These are phyloP conservation scores for Macquaria ambigua DNA, from an alignment of 2,113 vertebrate genomes.

Conservation along the genomic window DNA sequence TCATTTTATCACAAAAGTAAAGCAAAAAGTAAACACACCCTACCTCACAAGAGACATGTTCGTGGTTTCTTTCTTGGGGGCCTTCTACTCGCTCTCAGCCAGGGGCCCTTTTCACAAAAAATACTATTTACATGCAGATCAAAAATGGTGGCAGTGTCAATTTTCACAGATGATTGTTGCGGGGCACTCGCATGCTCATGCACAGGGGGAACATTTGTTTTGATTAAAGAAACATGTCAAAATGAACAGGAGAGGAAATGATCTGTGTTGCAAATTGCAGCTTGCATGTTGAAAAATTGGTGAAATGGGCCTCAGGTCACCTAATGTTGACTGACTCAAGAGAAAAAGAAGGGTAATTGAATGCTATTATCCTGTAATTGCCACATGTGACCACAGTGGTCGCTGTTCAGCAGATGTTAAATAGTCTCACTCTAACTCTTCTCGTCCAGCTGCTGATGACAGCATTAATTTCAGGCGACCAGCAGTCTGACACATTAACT, in stretches of 20 bases:
- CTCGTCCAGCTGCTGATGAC: conserved; percentile 89
- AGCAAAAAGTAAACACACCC: neutral
- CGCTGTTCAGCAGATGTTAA: conserved; percentile 28
- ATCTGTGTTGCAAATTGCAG: neutral
- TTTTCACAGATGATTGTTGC: neutral
- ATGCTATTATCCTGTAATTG: neutral
- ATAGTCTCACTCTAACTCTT: conserved; percentile 80
- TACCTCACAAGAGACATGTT: neutral
- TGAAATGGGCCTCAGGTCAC: neutral
- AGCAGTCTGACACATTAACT: conserved; percentile 89
- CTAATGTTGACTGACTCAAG: neutral
- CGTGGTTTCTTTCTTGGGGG: neutral
- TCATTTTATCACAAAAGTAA: neutral
- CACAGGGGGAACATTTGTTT: neutral
- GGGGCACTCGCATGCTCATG: neutral
- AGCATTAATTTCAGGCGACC: conserved; percentile 89
- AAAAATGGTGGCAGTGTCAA: neutral
- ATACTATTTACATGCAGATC: neutral
- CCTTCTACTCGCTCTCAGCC: neutral
- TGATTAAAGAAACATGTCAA: neutral
- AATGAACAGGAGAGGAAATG: neutral
- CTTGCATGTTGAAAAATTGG: neutral
- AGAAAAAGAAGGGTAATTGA: neutral
- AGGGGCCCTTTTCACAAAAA: neutral
- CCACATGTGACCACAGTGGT: conserved; percentile 3